Base-by-base conservation (phyloP, 2,888 invertebrate genomes). In the Aethes cnicana region DNA sequence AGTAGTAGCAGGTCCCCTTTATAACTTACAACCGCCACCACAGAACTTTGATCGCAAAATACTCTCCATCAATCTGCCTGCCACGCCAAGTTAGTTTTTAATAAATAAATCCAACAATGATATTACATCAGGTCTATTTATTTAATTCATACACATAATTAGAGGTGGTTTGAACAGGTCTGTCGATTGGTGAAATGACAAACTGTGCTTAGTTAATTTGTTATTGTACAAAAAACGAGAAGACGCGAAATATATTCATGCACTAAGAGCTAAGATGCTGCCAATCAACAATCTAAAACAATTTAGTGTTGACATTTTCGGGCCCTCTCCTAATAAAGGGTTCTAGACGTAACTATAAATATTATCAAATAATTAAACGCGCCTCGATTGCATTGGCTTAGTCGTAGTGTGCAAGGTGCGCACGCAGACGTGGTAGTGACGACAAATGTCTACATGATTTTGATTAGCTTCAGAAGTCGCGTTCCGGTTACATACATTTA, bases 81-180 rank as follows among this genome's bases (percentile, higher is more conserved):
- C n/a, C n/a, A n/a, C n/a, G n/a, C n/a, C n/a, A n/a, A n/a, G n/a
- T n/a, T 17, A 18, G 26, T 1, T 46, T 14, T 50, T 50, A 73
- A 71, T 72, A 62, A 77, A n/a, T n/a, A n/a, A 74, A 77, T 58
- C 52, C 64, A 20, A 53, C n/a, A 11, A 6, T 54, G 63, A 55
- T 68, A 66, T 74, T 76, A 75, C 66, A 80, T 80, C 76, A 70
- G 79, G 83, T 84, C 84, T 81, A 58, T 77, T 77, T 82, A 81
- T 77, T 77, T 81, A 74, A 74, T 84, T 85, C 78, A 84, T 84
- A 86, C 81, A 83, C 81, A 73, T 64, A 64, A 66, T 66, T 69
- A 73, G 62, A 74, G 77, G 81, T 82, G 78, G 77, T 81, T 73
- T 77, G 78, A 76, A 77, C 69, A 71, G 71, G 69, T 73, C 66